Evolutionary conservation across 2,888 invertebrate species (phyloP).

Genomic region (Therioaphis trifolii): DNA sequence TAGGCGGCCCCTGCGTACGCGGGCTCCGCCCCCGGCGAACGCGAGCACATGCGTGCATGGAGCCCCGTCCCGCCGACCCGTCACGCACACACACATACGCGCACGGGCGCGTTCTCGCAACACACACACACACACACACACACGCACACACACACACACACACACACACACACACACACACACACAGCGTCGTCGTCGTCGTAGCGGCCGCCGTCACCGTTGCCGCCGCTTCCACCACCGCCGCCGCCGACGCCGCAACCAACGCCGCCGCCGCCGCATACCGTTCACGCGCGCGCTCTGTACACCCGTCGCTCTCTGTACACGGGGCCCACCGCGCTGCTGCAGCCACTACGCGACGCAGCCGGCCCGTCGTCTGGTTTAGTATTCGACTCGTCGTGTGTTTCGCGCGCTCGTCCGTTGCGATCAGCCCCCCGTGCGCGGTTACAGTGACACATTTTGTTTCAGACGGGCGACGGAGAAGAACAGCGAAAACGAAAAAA

Average conservation of each 20-base stretch:
- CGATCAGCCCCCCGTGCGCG: neutral
- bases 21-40: neutral
- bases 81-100: no score
- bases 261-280: neutral
- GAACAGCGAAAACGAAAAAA: neutral
- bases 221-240: neutral
- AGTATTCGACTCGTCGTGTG: conserved; percentile 56
- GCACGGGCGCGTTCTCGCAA: conserved; percentile 2
- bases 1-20: conserved; percentile 15
- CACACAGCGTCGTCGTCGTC: neutral
- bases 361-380: conserved; percentile 48
- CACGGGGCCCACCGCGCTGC: neutral
- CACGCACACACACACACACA: neutral
- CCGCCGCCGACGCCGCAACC: neutral
- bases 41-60: conserved; percentile 46
- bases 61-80: conserved; percentile 11
- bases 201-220: no score
- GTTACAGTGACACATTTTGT: neutral
- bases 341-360: conserved; percentile 17
- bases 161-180: neutral
- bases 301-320: conserved; percentile 17
- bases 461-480: neutral
- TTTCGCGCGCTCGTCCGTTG: conserved; percentile 41
- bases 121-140: no score
- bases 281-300: conserved; percentile 50